Evolutionary conservation across 2,113 vertebrate species (phyloP), one percentile per base, ranked within the genome.

Genomic region (Penelope pileata): DNA sequence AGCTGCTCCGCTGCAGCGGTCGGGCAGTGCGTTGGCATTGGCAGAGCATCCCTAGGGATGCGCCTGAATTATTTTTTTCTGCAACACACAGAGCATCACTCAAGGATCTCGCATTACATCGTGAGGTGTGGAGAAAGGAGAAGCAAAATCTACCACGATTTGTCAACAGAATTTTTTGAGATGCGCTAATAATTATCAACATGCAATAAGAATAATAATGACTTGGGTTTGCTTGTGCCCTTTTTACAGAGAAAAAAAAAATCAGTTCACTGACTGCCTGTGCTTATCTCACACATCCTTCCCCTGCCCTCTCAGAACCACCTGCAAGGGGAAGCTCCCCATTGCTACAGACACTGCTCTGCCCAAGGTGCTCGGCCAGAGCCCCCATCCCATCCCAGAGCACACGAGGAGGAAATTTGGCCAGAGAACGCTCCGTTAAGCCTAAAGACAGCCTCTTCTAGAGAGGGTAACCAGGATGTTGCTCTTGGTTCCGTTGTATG

Each of bases 401-500:
- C 2, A 9, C 0, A 2, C 2, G 0, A 53, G 56, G 24, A 73
- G 58, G 75, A 86, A 66, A 75, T 10, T 80, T 69, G 91, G 80
- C 86, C 82, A 5, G 32, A 62, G 78, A 12, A 30, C 30, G 58
- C 10, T 7, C 2, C 45, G 60, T 3, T 22, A 23, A 91, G 74
- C 86, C 95, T 67, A 38, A 72, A 84, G 56, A 45, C 92, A 22
- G 30, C 88, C 53, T 8, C 88, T 90, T 59, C 83, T 85, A 32
- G 80, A 67, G 77, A 50, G 83, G 83, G 60, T 21, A n/a, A 88
- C 56, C 29, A 47, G 64, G 93, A 90, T 45, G 91, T 54, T 68
- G 78, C 94, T 86, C 90, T 94, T 45, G 72, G 91, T 96, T 93
- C 93, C 76, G 91, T 94, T 60, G 62, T 94, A 94, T 93, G 94